Conservation (phyloP, 2,797 vertebrate genomes). For the Sebastes miniatus region DNA sequence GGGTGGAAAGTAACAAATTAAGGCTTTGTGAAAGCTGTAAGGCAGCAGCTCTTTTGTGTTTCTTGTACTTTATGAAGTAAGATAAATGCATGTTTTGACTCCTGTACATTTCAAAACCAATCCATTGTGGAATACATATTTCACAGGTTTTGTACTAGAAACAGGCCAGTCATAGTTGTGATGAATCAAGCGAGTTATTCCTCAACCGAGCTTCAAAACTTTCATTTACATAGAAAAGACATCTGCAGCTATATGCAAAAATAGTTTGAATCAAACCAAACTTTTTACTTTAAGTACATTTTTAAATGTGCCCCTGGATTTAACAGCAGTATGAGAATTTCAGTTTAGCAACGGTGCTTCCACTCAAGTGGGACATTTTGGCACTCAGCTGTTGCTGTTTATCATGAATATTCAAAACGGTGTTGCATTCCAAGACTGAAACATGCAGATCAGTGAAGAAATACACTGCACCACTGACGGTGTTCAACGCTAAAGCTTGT, state of each 20-base stretch:
- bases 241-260: conserved; percentile 3
- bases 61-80: conserved; percentile 11
- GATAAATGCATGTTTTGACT: conserved; percentile 32
- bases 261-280: neutral
- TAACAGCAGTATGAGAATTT: conserved; percentile 15
- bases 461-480: conserved; percentile 3
- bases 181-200: neutral
- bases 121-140: neutral
- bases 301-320: conserved; percentile 14
- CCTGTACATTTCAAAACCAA: conserved; percentile 16
- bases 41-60: conserved; percentile 32
- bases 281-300: conserved; percentile 10
- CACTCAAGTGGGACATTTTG: conserved; percentile 46
- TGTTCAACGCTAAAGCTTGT: conserved; percentile 27
- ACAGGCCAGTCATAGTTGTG: neutral
- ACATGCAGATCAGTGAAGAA: conserved; percentile 37
- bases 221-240: conserved; percentile 8
- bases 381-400: conserved; percentile 31
- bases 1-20: conserved; percentile 65
- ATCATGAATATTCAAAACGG: conserved; percentile 67
- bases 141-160: neutral
- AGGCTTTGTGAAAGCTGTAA: conserved; percentile 37
- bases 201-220: conserved; percentile 4
- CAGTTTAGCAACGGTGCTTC: conserved; percentile 3
- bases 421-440: conserved; percentile 39